Conservation (phyloP, 2,888 invertebrate species). For the Masnerella sp. region DNA sequence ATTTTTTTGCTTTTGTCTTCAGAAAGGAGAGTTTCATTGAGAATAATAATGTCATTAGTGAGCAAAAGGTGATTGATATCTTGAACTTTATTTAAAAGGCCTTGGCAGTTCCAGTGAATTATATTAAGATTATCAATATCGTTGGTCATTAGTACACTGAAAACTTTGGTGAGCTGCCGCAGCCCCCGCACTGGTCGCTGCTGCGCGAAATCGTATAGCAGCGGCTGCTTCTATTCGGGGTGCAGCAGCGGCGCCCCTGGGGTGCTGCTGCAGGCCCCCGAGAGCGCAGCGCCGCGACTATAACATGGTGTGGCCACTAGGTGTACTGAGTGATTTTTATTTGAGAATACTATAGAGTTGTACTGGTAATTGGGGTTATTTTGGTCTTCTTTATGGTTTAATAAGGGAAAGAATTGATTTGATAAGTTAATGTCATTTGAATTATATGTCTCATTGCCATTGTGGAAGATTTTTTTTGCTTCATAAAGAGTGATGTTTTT, state of each 20-base stretch:
- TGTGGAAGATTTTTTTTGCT: background rate
- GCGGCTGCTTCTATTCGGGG: no score
- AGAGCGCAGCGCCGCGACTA: no score
- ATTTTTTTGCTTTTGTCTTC: background rate
- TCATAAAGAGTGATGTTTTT: background rate
- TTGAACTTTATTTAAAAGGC: background rate
- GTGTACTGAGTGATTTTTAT: no score
- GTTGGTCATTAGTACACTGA: background rate
- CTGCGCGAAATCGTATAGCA: no score
- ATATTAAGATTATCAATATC: background rate
- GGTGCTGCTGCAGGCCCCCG: no score
- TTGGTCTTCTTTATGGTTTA: no score
- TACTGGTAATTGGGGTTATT: no score
- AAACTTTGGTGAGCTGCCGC: background rate
- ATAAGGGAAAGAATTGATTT: background rate
- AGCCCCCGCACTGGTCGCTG: no score
- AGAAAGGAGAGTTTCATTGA: background rate
- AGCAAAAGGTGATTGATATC: background rate
- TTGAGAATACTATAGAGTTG: no score
- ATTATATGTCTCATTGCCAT: no score
- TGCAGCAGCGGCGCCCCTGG: no score
- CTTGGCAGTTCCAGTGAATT: conserved; percentile 12
- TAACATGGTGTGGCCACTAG: no score
- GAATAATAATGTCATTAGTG: conserved; percentile 5
- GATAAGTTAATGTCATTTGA: background rate